Conservation (phyloP, 2,113 vertebrate genomes). For the Brienomyrus brachyistius region DNA sequence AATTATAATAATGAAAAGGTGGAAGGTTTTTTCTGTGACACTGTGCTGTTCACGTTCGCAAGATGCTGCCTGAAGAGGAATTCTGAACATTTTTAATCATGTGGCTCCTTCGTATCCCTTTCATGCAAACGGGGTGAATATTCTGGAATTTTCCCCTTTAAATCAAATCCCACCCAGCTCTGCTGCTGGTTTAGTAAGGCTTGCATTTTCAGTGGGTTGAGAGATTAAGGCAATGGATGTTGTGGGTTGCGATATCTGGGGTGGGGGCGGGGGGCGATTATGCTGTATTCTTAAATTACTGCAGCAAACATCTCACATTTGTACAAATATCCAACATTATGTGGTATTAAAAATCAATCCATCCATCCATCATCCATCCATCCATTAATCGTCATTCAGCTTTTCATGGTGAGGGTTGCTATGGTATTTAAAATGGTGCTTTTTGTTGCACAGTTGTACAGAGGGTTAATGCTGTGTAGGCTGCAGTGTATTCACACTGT, state of each 20-base stretch:
- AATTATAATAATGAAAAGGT: neutral
- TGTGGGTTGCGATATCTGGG: neutral
- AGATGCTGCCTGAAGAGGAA: neutral
- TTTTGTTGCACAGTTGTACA: neutral
- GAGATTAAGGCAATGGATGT: neutral
- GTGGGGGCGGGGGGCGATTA: neutral
- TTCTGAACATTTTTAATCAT: slow-evolving; percentile 1
- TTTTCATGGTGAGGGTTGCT: neutral
- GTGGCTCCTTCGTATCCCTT: neutral
- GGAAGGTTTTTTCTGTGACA: neutral
- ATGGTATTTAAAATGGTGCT: neutral
- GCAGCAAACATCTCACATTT: neutral
- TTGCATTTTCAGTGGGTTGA: neutral
- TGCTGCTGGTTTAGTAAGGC: neutral
- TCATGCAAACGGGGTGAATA: neutral
- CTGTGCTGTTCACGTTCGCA: neutral
- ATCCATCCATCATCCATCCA: neutral
- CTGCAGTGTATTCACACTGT: neutral
- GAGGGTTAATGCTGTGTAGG: neutral
- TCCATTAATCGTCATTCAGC: neutral
- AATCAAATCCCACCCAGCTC: neutral
- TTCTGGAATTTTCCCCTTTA: neutral
- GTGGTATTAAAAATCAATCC: neutral
- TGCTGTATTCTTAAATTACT: neutral
- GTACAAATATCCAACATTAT: neutral